Evolutionary conservation across 2,888 invertebrate species (phyloP), one percentile per base, ranked within the genome.

Genomic region (Euplagia quadripunctaria): DNA sequence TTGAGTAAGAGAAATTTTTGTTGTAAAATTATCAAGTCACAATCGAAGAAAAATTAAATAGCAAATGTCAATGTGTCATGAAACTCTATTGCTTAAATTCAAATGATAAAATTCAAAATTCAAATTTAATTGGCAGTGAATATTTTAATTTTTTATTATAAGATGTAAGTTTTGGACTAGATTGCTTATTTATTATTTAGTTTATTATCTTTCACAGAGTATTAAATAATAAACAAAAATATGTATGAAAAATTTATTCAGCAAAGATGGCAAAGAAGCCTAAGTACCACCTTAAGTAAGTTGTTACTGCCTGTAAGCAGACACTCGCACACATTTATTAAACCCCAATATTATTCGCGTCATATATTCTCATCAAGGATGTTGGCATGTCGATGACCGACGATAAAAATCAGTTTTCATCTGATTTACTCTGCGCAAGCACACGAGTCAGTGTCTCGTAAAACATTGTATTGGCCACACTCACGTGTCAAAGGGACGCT

Each of bases 381-480:
- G 43, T 49, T 20, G 41, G 20, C 42, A 42, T 55, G 72, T 73
- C 82, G 72, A 78, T 85, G 84, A 76, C 74, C 75, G 41, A 43
- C 70, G 72, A 74, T 82, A 82, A 84, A 74, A 75, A 84, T 68
- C 66, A 73, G 43, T 75, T 77, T 79, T 64, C 72, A 71, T 80
- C 64, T 71, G 84, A 84, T 78, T 82, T 77, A 69, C 66, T 79
- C 55, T 14, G 61, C 73, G 65, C 64, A 67, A 63, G 63, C 67
- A 67, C 61, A 42, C 64, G 69, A 81, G 64, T 72, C 83, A 83
- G 69, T 83, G 84, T 84, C 75, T 85, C 80, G 79, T 79, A 72
- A 85, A 72, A 77, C 55, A 87, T 86, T 67, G 71, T 70, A 77
- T 88, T 87, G 74, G 88, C 76, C 76, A 85, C 89, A 85, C 85